Base-by-base conservation (phyloP, 2,888 invertebrate genomes). In the Leptinotarsa juncta region DNA sequence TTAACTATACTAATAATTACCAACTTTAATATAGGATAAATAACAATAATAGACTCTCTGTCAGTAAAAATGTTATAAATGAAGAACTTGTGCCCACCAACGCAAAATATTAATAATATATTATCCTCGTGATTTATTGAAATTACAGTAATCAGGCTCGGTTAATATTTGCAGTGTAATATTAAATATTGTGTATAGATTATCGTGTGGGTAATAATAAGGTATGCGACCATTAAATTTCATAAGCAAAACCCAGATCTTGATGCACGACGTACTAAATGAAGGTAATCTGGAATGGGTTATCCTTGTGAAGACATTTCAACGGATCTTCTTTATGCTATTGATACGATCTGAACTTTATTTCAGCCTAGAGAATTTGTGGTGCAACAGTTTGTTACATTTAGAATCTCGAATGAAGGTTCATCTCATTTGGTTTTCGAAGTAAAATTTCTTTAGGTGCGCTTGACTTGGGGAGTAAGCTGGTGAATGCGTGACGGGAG, bases 201-300 rank as follows among this genome's bases (percentile, higher is more conserved):
- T 85, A 85, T 85, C 85, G 83, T 83, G 84, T 81, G 80, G 83
- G 84, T 86, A 86, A 86, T 86, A 86, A 86, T 83, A 86, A 83
- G 84, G 83, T 84, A 84, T 81, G 82, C 79, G 83, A 82, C 86
- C 85, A 86, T 86, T 86, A 86, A 86, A 86, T 86, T 86, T 85
- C 85, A 86, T 86, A 86, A 86, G 86, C 84, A 85, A 86, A 85
- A 85, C 85, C 81, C 75, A 77, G 83, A 86, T 86, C 86, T 85
- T 85, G 86, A 86, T 86, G 85, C 86, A 86, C 86, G 86, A 86
- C 84, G 83, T 85, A 83, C 82, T 84, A 83, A 86, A 84, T 84
- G 84, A 84, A 85, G 82, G 83, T 80, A 82, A 83, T 81, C 81
- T 82, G 79, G 79, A 81, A 78, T 78, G 67, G 75, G 78, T 76